phyloP scores from a whole-genome alignment of 2,888 invertebrate genomes.

The Smittia aterrima region DNA sequence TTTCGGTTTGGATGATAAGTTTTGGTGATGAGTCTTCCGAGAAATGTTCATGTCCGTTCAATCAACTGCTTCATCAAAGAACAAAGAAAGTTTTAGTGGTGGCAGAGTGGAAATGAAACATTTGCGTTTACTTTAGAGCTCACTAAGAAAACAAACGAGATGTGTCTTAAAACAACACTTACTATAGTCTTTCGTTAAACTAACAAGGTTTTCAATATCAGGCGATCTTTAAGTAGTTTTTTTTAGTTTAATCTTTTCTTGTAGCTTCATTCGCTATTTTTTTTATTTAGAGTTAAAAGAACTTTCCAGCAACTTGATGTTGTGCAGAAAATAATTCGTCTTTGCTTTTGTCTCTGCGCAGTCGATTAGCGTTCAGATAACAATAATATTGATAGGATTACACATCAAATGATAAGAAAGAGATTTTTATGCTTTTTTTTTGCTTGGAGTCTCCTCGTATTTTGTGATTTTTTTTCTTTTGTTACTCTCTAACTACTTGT shows the following conservation, averaged over 20 bases:
- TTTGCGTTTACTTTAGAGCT: neutral
- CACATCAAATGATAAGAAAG: conserved; percentile 39
- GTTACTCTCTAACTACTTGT: conserved; percentile 14
- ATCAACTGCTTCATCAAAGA: neutral
- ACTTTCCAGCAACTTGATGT: neutral
- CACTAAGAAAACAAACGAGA: neutral
- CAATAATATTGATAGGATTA: conserved; percentile 26
- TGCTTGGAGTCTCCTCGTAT: neutral
- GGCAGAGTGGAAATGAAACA: neutral
- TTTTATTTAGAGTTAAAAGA: conserved; percentile 1
- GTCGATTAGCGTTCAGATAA: conserved; percentile 11
- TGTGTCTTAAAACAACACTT: neutral
- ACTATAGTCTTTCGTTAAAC: conserved; percentile 14
- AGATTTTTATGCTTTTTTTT: neutral
- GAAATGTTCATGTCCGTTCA: too few species aligned
- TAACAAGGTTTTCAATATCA: conserved; percentile 13
- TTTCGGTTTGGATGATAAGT: neutral
- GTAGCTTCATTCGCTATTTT: neutral
- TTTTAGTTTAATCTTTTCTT: neutral
- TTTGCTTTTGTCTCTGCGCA: neutral
- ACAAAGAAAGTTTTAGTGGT: neutral
- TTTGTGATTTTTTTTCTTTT: neutral
- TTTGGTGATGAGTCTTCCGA: neutral
- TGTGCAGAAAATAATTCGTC: too few species aligned
- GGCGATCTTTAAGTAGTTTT: conserved; percentile 21